Evolutionary conservation across 92 coral and sea anemone species (phyloP).

Genomic region (Phenganax subtilis): DNA sequence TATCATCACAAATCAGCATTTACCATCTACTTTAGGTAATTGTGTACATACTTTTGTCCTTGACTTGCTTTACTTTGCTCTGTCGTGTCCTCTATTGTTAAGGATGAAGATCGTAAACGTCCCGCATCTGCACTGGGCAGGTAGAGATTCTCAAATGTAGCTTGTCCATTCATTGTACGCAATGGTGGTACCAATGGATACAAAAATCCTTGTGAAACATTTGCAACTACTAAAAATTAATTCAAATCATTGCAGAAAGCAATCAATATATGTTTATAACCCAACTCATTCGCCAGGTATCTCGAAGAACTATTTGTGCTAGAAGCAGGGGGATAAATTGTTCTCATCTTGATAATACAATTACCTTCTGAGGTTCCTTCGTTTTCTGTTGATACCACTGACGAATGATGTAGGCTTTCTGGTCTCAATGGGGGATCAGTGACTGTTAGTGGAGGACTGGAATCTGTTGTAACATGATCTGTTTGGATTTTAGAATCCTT

Average conservation of each 20-base stretch:
- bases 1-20: not conserved
- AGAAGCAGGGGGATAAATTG: no score
- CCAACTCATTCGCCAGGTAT: no score
- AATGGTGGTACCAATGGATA: slow-evolving; percentile 67
- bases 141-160: slow-evolving; percentile 73
- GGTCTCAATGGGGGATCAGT: slow-evolving; percentile 2
- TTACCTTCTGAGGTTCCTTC: slow-evolving; percentile 19
- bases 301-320: no score
- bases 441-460: slow-evolving; percentile 22
- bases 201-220: slow-evolving; percentile 23
- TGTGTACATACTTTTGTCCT: slow-evolving; percentile 12
- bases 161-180: slow-evolving; percentile 72
- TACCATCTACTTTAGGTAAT: not conserved
- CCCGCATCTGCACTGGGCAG: slow-evolving; percentile 49
- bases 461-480: not conserved
- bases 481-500: not conserved
- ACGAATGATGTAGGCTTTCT: not conserved
- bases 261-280: no score
- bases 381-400: not conserved
- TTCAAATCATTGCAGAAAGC: no score
- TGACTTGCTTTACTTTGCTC: slow-evolving; percentile 25
- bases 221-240: not conserved
- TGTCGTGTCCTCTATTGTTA: slow-evolving; percentile 24
- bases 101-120: slow-evolving; percentile 61
- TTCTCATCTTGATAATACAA: no score